Evolutionary conservation across 1,140 invertebrate genomes (phyloP).

Genomic region (Cepaea nemoralis): DNA sequence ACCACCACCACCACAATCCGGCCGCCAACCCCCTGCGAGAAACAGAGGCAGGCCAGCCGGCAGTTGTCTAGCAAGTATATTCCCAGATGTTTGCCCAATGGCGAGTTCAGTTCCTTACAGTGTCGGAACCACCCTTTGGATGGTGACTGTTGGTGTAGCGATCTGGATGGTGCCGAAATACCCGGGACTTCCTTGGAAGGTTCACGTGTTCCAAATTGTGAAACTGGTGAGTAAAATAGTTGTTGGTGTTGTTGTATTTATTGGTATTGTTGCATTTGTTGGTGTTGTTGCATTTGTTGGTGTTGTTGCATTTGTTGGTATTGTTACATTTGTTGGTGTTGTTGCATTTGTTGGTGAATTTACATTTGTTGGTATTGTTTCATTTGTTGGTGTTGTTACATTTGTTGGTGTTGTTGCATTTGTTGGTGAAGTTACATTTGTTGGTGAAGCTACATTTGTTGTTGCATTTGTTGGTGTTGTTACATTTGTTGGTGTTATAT

Average conservation of each 20-base stretch:
- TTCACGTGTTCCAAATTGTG: slow-evolving; percentile 57
- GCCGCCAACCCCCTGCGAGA: slow-evolving; percentile 52
- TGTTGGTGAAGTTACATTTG: too few relatives aligned
- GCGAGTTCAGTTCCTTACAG: slow-evolving; percentile 57
- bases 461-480: too few relatives aligned
- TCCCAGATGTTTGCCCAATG: slow-evolving; percentile 53
- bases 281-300: too few relatives aligned
- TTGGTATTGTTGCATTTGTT: neutral
- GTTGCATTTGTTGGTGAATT: too few relatives aligned
- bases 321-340: too few relatives aligned
- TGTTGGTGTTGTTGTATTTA: too few relatives aligned
- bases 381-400: too few relatives aligned
- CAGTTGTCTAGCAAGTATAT: slow-evolving; percentile 43
- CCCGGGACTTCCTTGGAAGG: slow-evolving; percentile 51
- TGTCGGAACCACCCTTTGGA: slow-evolving; percentile 49
- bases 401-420: too few relatives aligned
- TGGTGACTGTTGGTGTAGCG: slow-evolving; percentile 62
- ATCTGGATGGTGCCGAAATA: slow-evolving; percentile 53
- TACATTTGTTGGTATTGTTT: too few relatives aligned
- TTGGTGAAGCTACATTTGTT: too few relatives aligned
- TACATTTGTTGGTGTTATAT: too few relatives aligned
- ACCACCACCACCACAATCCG: slow-evolving; percentile 43
- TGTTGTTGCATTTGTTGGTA: too few relatives aligned
- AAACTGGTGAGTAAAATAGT: slow-evolving; percentile 45
- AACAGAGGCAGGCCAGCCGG: slow-evolving; percentile 47